Conservation (phyloP, 2,797 vertebrate species). For the Sebastes taczanowskii region DNA sequence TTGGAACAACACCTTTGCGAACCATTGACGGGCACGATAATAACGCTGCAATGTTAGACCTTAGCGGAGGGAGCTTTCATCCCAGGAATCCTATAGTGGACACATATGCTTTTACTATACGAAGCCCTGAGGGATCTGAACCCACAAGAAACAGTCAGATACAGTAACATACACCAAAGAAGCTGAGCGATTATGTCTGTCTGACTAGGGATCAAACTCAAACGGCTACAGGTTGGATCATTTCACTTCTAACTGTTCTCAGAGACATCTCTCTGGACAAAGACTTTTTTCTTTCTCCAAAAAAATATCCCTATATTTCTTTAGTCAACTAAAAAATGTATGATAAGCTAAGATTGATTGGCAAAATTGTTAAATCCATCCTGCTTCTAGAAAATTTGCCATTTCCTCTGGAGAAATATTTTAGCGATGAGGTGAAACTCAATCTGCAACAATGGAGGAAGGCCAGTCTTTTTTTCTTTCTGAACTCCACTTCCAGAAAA, state of each 20-base stretch:
- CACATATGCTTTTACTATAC: conserved; percentile 73
- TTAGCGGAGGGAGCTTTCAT: conserved; percentile 52
- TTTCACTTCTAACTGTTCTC: conserved; percentile 23
- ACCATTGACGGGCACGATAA: conserved; percentile 58
- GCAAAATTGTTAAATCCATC: background rate
- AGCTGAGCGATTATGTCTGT: conserved; percentile 48
- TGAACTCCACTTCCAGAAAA: background rate
- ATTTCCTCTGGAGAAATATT: conserved; percentile 15
- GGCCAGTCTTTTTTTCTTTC: background rate
- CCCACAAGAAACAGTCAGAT: conserved; percentile 47
- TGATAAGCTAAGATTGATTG: background rate
- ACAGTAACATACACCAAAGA: conserved; percentile 63
- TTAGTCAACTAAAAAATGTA: background rate
- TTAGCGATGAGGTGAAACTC: conserved; percentile 16
- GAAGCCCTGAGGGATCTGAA: conserved; percentile 40
- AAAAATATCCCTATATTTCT: background rate
- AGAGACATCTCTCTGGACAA: conserved; percentile 9
- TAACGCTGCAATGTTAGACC: conserved; percentile 51
- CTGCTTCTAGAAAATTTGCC: background rate
- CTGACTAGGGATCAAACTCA: conserved; percentile 51
- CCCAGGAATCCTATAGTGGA: conserved; percentile 60
- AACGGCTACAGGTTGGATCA: conserved; percentile 31
- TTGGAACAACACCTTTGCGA: conserved; percentile 67
- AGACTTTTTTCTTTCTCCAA: background rate
- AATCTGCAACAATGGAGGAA: background rate